phyloP scores from a whole-genome alignment of 1,140 invertebrate genomes.

The Heliothis subflexa region DNA sequence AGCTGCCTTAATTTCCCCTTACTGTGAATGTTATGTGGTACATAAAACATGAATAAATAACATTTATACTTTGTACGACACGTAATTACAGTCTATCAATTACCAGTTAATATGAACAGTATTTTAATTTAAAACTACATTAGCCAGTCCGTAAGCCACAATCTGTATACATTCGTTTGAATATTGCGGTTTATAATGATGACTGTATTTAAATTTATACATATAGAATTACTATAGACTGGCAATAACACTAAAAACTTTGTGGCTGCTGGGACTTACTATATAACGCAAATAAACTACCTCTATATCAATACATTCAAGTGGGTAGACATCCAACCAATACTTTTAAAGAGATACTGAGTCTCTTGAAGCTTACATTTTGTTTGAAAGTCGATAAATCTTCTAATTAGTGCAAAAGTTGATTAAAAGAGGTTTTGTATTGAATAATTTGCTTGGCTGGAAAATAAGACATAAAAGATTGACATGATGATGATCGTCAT shows the following conservation, averaged over 20 bases:
- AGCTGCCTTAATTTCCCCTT: slow-evolving; percentile 10
- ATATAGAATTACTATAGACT: too few species aligned
- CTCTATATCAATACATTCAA: neutral
- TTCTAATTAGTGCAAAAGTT: too few species aligned
- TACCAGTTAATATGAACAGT: slow-evolving; percentile 3
- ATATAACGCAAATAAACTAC: neutral
- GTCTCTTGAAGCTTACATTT: too few species aligned
- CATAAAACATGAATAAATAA: neutral
- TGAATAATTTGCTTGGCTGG: too few species aligned
- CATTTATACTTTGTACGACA: neutral
- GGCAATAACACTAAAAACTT: neutral
- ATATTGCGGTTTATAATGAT: slow-evolving; percentile 21
- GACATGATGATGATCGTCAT: too few species aligned
- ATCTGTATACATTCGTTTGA: slow-evolving; percentile 18
- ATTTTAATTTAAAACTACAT: slow-evolving; percentile 18
- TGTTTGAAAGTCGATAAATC: too few species aligned
- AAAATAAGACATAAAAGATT: too few species aligned
- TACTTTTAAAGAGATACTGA: too few species aligned
- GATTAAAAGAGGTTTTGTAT: too few species aligned
- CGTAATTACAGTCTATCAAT: slow-evolving; percentile 18
- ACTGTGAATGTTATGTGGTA: neutral
- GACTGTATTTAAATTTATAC: neutral
- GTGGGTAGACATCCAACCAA: neutral
- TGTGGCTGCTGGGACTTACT: neutral
- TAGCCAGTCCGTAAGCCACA: slow-evolving; percentile 11